Evolutionary conservation across 1,140 invertebrate species (phyloP).

Genomic region (Xylocopa sonorina): DNA sequence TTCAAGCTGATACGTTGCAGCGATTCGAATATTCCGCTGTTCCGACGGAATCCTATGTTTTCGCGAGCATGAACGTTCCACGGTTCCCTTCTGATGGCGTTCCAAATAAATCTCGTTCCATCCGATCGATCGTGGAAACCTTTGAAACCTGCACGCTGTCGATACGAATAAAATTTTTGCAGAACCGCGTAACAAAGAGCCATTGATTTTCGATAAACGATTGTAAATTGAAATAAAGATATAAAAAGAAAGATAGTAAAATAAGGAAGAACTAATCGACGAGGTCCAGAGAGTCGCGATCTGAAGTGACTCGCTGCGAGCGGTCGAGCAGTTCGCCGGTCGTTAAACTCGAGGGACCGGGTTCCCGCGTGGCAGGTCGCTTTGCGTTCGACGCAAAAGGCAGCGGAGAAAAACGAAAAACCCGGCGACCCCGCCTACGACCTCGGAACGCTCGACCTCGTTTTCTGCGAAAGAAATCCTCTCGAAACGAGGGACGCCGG

Average conservation of each 20-base stretch:
- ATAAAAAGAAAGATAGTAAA: too few species aligned
- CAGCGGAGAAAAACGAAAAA: constrained; percentile 39
- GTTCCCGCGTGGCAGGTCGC: neutral
- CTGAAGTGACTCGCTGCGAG: too few species aligned
- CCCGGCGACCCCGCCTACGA: constrained; percentile 72
- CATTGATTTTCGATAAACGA: too few species aligned
- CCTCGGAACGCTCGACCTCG: constrained; percentile 59
- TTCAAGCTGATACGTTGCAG: neutral
- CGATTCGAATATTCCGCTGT: neutral
- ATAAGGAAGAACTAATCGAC: too few species aligned
- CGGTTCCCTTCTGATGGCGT: neutral
- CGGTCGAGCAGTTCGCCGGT: neutral
- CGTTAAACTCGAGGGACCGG: neutral
- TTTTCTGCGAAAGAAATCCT: constrained; percentile 72
- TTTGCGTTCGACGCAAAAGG: neutral
- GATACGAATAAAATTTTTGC: too few species aligned
- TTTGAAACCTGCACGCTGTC: too few species aligned
- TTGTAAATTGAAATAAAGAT: too few species aligned
- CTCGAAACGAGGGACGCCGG: constrained; percentile 75
- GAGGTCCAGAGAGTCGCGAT: too few species aligned
- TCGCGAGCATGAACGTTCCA: neutral
- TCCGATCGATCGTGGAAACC: too few species aligned
- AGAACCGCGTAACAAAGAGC: too few species aligned
- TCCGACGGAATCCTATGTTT: neutral
- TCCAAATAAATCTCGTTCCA: neutral